phyloP scores from a whole-genome alignment of 2,797 vertebrate genomes.

The Tokudaia muenninki region DNA sequence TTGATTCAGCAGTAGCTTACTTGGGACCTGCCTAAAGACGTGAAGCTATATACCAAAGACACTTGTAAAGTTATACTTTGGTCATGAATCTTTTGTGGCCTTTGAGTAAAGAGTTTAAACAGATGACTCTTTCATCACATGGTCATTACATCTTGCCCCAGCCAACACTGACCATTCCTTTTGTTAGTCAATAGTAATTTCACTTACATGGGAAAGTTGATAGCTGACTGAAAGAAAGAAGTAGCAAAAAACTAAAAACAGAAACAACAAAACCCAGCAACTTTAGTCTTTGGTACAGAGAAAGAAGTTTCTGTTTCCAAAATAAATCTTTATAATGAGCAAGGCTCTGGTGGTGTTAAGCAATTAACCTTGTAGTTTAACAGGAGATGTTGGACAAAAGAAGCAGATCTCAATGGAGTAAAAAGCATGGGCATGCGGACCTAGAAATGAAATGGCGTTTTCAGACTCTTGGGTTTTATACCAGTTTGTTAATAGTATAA shows the following conservation, averaged over 20 bases:
- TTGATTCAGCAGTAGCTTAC: not conserved
- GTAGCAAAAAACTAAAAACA: not conserved
- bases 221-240: slow-evolving; percentile 14
- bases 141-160: not conserved
- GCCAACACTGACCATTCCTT: not conserved
- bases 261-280: not conserved
- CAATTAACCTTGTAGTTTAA: not conserved
- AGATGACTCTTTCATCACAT: not conserved
- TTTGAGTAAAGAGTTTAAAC: slow-evolving; percentile 1
- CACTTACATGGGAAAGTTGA: not conserved
- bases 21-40: not conserved
- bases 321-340: slow-evolving; percentile 6
- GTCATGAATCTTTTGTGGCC: not conserved
- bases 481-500: not conserved
- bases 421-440: not conserved
- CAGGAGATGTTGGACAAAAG: not conserved
- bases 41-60: not conserved
- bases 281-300: not conserved
- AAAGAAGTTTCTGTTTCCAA: slow-evolving; percentile 42
- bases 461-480: not conserved
- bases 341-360: not conserved
- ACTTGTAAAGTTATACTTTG: not conserved
- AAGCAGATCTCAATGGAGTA: not conserved
- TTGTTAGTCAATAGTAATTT: not conserved
- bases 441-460: not conserved